Base-by-base conservation (phyloP, 2,113 vertebrate species). In the Urocolius indicus region DNA sequence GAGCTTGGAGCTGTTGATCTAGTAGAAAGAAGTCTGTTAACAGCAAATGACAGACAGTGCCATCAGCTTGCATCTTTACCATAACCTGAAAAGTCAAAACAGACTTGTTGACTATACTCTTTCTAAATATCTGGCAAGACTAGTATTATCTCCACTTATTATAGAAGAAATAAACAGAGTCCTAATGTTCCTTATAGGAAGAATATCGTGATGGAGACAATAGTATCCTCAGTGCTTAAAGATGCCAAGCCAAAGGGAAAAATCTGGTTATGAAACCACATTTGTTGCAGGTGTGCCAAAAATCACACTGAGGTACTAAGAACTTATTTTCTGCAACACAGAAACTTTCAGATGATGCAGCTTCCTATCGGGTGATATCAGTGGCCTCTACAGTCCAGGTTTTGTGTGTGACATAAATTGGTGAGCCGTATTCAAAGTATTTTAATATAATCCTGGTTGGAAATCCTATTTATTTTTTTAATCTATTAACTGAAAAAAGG, bases 1-100 rank as follows among this genome's bases (percentile, higher is more conserved):
- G 43, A 87, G 57, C 61, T 81, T 51, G 18, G 84, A 75, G 61
- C 65, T 75, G 73, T 75, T 68, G 36, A 67, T 87, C 77, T 96
- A 66, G 52, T 72, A n/a, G n/a, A n/a, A n/a, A 54, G 3, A 83
- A 93, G 87, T 49, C 72, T 61, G n/a, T 92, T 62, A 90, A 83
- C 76, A 80, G 73, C 84, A 91, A 66, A 68, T 75, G 84, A 87
- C 77, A 94, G 89, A 87, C 93, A 21, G 32, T 95, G 80, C 69
- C 91, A 73, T 84, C 69, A 89, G 59, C 73, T 62, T 87, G 52
- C 48, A 75, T 73, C 81, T 93, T 75, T 78, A 18, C 77, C 81
- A 52, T 84, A 84, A 92, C 84, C 89, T 84, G 48, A 34, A 90
- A 90, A 87, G 68, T 89, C 77, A 48, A 23, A 87, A 84, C n/a